Percentiles rank a stretch among this genome's conserved stretches.
These are phyloP conservation scores for Hydractinia echinata DNA, from an alignment of 30 jellyfish, hydroid and myxozoan species.

Conservation along the genomic window DNA sequence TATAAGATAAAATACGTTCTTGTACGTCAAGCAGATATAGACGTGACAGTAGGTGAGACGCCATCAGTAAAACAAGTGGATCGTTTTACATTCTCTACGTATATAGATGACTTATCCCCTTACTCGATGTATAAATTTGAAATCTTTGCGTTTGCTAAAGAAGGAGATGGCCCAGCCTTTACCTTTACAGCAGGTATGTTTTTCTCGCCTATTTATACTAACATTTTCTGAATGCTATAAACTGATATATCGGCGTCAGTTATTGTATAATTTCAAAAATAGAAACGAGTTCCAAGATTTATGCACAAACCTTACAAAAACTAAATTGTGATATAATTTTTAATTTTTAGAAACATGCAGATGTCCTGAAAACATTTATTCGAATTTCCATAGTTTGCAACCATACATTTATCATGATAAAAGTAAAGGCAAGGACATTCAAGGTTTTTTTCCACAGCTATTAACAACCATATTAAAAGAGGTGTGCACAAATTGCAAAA, in stretches of 20 bases:
- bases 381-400: not conserved
- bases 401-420: not conserved
- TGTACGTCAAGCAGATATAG: not conserved
- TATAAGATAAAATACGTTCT: not conserved
- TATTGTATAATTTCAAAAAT: not conserved
- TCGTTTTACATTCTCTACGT: not conserved
- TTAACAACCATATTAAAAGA: not conserved
- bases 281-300: not conserved
- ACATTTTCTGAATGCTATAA: not conserved
- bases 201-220: not conserved
- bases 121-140: not conserved
- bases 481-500: slow-evolving; percentile 7
- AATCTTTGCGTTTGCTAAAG: slow-evolving; percentile 7
- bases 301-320: not conserved
- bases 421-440: not conserved
- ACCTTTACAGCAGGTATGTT: slow-evolving; percentile 1
- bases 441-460: slow-evolving; percentile 18
- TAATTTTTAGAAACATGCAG: slow-evolving; percentile 17
- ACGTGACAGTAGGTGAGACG: not conserved
- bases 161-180: slow-evolving; percentile 7
- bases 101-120: not conserved
- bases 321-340: not conserved
- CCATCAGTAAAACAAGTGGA: not conserved
- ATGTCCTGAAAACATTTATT: slow-evolving; percentile 14
- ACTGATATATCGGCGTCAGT: not conserved